phyloP scores from a whole-genome alignment of 1,140 invertebrate species.

The Antheraea pernyi region DNA sequence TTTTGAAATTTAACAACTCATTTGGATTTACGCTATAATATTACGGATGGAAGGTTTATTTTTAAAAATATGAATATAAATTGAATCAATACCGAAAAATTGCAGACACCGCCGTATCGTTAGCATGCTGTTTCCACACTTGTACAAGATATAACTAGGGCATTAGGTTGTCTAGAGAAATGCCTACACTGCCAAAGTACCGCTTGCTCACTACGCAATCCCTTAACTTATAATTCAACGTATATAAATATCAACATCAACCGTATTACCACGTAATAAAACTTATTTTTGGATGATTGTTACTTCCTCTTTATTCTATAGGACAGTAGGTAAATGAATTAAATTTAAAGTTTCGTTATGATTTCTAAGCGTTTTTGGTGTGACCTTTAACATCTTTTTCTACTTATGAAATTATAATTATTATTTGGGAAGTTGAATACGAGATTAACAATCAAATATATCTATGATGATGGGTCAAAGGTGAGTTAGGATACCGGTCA shows the following conservation, averaged over 20 bases:
- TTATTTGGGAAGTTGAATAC: no score
- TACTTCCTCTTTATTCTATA: neutral
- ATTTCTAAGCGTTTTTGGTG: no score
- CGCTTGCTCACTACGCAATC: slow-evolving; percentile 45
- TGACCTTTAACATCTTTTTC: no score
- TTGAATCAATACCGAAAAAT: neutral
- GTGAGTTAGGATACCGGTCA: no score
- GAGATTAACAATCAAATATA: no score
- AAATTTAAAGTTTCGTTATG: no score
- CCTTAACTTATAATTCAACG: neutral
- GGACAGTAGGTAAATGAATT: neutral
- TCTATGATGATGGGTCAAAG: no score
- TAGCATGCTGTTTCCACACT: neutral
- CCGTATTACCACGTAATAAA: slow-evolving; percentile 5
- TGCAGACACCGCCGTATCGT: neutral
- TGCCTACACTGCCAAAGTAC: slow-evolving; percentile 36
- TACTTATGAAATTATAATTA: no score
- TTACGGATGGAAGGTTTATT: no score
- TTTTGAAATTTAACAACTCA: no score
- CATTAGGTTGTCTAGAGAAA: slow-evolving; percentile 47
- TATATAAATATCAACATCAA: neutral
- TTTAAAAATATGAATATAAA: neutral
- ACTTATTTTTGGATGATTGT: neutral
- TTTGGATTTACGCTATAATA: no score
- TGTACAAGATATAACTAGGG: slow-evolving; percentile 32